These are phyloP conservation scores for Taurulus bubalis DNA, from an alignment of 2,113 vertebrate species.

Conservation along the genomic window DNA sequence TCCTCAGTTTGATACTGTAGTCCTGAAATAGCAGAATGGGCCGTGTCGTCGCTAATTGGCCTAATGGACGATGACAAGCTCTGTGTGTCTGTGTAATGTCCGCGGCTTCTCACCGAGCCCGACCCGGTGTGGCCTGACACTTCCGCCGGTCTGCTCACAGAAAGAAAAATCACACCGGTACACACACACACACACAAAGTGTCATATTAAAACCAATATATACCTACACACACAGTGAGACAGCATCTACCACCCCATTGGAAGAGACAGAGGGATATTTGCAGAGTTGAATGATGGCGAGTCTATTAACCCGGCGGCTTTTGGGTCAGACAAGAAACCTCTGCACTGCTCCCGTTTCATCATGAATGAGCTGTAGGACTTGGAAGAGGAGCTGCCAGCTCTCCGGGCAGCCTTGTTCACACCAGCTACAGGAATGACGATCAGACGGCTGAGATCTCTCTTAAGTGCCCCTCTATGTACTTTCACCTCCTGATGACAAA, in stretches of 20 bases:
- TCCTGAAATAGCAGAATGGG: slow-evolving; percentile 18
- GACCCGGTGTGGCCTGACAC: slow-evolving; percentile 61
- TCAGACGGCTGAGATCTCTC: slow-evolving; percentile 49
- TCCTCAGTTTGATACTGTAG: neutral
- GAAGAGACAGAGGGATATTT: slow-evolving; percentile 41
- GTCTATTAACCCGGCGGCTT: slow-evolving; percentile 62
- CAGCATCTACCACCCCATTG: slow-evolving; percentile 25
- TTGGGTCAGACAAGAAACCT: slow-evolving; percentile 45
- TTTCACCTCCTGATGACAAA: slow-evolving; percentile 48
- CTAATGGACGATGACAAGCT: neutral
- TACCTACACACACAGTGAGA: slow-evolving; percentile 28
- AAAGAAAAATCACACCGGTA: slow-evolving; percentile 22
- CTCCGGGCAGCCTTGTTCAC: slow-evolving; percentile 33
- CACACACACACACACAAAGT: neutral
- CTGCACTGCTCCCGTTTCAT: slow-evolving; percentile 51
- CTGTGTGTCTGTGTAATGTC: slow-evolving; percentile 36
- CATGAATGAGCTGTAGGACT: slow-evolving; percentile 47
- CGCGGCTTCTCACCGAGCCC: slow-evolving; percentile 32
- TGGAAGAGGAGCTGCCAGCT: slow-evolving; percentile 26
- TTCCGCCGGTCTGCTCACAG: slow-evolving; percentile 40
- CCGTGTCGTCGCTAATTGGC: slow-evolving; percentile 1
- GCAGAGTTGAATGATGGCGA: slow-evolving; percentile 53
- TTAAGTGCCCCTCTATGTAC: slow-evolving; percentile 54
- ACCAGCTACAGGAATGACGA: slow-evolving; percentile 41
- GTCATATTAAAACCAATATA: slow-evolving; percentile 19